These are phyloP conservation scores for Hiodon tergisus DNA, from an alignment of 2,113 vertebrate species.

Conservation along the genomic window DNA sequence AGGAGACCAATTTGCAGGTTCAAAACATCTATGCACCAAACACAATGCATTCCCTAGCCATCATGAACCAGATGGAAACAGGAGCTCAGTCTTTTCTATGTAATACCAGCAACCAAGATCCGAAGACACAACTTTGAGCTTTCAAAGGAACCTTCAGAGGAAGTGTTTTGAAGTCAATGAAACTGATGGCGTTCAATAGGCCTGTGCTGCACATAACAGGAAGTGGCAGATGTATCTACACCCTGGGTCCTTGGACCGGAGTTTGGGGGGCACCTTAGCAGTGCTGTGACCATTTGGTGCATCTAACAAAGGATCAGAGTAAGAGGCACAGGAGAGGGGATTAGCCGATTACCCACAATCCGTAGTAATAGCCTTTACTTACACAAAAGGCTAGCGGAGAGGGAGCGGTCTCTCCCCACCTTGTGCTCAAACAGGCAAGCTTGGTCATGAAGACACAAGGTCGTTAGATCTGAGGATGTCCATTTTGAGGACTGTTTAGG, in stretches of 20 bases:
- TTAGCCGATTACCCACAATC: background rate
- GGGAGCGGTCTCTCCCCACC: background rate
- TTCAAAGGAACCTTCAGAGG: too few species aligned
- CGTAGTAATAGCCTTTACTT: background rate
- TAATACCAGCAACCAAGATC: background rate
- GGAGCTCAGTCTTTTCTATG: background rate
- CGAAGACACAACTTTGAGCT: background rate
- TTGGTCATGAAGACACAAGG: background rate
- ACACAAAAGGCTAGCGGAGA: background rate
- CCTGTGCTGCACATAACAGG: background rate
- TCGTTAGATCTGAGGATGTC: background rate
- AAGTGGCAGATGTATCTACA: background rate
- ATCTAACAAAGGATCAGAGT: background rate
- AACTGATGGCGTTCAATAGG: too few species aligned
- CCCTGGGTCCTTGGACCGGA: background rate
- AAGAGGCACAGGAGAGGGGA: background rate
- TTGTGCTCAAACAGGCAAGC: background rate
- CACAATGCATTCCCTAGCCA: background rate
- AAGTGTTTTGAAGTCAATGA: too few species aligned
- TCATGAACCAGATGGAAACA: background rate
- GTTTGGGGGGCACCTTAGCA: background rate
- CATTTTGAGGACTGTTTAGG: too few species aligned
- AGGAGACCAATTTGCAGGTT: background rate
- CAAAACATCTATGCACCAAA: background rate
- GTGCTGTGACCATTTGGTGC: background rate